Percentiles rank a stretch among this genome's conserved stretches.
Conservation (phyloP, 1,140 invertebrate genomes). For the Ceratoteleas bidentatus region DNA sequence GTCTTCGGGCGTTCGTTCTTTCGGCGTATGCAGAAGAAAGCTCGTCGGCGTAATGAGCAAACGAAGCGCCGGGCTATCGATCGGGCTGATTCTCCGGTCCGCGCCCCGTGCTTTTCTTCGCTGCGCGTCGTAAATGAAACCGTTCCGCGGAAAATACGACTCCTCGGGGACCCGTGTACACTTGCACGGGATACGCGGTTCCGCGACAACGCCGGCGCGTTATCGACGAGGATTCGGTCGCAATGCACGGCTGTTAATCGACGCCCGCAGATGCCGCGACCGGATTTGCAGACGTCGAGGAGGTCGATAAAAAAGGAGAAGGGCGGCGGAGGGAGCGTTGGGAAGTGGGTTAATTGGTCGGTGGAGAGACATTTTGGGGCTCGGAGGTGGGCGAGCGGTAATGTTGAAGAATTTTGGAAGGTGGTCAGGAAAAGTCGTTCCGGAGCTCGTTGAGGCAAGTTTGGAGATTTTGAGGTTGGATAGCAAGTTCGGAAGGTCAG, state of each 20-base stretch:
- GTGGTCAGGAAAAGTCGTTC: no score
- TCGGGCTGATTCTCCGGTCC: slow-evolving; percentile 51
- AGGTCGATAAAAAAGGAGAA: no score
- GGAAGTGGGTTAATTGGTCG: no score
- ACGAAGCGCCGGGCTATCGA: slow-evolving; percentile 66
- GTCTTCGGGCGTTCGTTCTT: slow-evolving; percentile 56
- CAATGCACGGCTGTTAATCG: slow-evolving; percentile 28
- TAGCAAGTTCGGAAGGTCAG: no score
- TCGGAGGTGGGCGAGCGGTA: no score
- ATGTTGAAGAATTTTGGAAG: no score
- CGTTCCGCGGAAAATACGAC: slow-evolving; percentile 65
- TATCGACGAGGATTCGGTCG: slow-evolving; percentile 54
- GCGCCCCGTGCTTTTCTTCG: slow-evolving; percentile 57
- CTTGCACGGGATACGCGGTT: slow-evolving; percentile 32
- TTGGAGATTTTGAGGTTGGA: no score
- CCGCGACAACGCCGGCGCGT: slow-evolving; percentile 30
- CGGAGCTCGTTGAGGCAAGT: no score
- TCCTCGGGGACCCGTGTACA: slow-evolving; percentile 54
- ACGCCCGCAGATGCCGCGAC: slow-evolving; percentile 23
- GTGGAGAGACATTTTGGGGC: no score
- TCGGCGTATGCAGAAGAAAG: slow-evolving; percentile 60
- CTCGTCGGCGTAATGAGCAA: slow-evolving; percentile 65
- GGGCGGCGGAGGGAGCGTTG: no score
- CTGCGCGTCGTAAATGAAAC: slow-evolving; percentile 61
- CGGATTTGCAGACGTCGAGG: neutral